Base-by-base conservation (phyloP, 64 coral and sea anemone genomes). In the Anthopleura sola region DNA sequence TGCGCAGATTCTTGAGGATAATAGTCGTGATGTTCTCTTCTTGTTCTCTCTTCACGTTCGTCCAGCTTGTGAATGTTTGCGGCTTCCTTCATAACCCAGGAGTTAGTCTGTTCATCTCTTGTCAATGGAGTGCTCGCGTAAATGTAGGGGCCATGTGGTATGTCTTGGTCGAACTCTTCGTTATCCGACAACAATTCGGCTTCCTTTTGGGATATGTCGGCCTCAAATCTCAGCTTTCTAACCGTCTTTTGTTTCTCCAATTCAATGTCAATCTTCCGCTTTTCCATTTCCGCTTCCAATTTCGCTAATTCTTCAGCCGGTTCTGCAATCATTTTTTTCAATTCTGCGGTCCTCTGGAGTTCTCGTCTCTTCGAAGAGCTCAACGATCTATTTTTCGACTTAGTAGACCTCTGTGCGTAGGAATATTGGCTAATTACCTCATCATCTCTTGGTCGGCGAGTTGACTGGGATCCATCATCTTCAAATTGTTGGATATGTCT, bases 271-370 rank as follows among this genome's bases (percentile, higher is more conserved):
- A 86, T 86, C 14, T 86, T 86, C 13, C 37, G 51, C 17, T 86
- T 78, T 44, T 78, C 85, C 85, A 86, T 86, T 86, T 86, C 85
- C 37, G 68, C 71, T 36, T 86, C 85, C 54, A 76, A 86, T 9
- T 77, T 28, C 38, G 68, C 85, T 86, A 86, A 23, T 75, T 86
- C 69, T 53, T 76, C 10, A 55, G 68, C 85, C 20, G 77, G 85
- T 86, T 86, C 16, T 12, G 85, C 85, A 39, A 55, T 75, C 3
- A 86, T 46, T 49, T 36, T 86, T 29, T 56, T 75, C 26, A 86
- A 86, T 55, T 86, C 85, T 37, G 54, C 68, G 55, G 37, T 86
- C 37, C 16, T 86, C 85, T 86, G 74, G 26, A 77, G 16, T 86
- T 78, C 85, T 64, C 76, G 49, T 36, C 55, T 31, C 55, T 86